phyloP scores from a whole-genome alignment of 2,888 invertebrate genomes.

The Drosophila phalerata region DNA sequence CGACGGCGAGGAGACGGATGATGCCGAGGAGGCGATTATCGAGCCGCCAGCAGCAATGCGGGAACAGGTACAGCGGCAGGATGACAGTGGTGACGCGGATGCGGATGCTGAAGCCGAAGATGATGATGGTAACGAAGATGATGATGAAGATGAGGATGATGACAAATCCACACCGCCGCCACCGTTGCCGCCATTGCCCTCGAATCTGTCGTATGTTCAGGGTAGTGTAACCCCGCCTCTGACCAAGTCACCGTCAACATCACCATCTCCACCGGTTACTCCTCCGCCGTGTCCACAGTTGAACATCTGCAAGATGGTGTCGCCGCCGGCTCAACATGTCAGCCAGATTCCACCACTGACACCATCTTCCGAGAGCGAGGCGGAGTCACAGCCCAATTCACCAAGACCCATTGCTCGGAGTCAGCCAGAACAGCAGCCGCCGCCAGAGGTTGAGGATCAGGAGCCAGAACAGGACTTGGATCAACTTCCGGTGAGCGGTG shows the following conservation, averaged over 20 bases:
- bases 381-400: constrained; percentile 82
- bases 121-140: constrained; percentile 59
- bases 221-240: constrained; percentile 75
- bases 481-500: constrained; percentile 41
- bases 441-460: constrained; percentile 10
- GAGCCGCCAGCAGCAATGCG: constrained; percentile 36
- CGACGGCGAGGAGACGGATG: constrained; percentile 67
- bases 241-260: constrained; percentile 82
- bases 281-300: constrained; percentile 82
- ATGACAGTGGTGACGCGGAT: constrained; percentile 39
- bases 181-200: constrained; percentile 83
- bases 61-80: constrained; percentile 46
- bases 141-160: constrained; percentile 73
- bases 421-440: constrained; percentile 33
- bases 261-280: constrained; percentile 84
- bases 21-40: constrained; percentile 64
- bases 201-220: constrained; percentile 82
- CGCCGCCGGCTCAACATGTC: constrained; percentile 79
- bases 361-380: constrained; percentile 83
- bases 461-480: constrained; percentile 34
- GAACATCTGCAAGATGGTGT: constrained; percentile 70
- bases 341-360: constrained; percentile 76
- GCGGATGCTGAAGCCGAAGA: constrained; percentile 34
- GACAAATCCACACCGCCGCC: constrained; percentile 80
- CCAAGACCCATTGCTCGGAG: constrained; percentile 65